Evolutionary conservation across 1,140 invertebrate genomes (phyloP).

Genomic region (Propsilocerus akamusi): DNA sequence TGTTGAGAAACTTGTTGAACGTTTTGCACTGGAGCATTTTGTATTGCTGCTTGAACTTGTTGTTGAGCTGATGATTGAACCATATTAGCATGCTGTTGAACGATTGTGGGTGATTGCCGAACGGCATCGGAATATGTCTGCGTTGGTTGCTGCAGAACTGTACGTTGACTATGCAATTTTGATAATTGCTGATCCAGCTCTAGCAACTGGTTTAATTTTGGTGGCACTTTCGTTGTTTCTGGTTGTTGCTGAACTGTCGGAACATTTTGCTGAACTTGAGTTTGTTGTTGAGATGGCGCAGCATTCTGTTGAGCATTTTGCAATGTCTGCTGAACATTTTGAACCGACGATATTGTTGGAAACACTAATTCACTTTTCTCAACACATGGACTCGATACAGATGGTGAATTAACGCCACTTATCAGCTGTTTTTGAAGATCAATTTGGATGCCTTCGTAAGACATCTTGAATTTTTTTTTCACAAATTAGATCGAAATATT

Average conservation of each 20-base stretch:
- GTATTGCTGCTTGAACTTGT: not conserved
- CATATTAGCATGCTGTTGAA: not conserved
- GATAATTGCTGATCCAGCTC: not conserved
- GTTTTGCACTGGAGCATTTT: not conserved
- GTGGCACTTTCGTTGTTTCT: not conserved
- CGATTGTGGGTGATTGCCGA: not conserved
- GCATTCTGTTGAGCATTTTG: not conserved
- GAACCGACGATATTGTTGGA: too few relatives aligned
- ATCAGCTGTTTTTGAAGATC: not conserved
- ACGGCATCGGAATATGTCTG: not conserved
- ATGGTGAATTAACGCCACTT: not conserved
- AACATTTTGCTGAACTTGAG: not conserved
- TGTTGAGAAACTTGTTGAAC: not conserved
- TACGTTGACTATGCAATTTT: slow-evolving; percentile 3
- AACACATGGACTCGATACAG: not conserved
- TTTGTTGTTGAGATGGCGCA: not conserved
- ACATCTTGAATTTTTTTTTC: too few relatives aligned
- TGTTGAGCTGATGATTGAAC: not conserved
- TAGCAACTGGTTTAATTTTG: not conserved
- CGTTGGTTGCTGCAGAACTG: slow-evolving; percentile 9
- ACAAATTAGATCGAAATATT: not conserved
- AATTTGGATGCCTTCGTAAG: not conserved
- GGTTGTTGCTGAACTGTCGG: not conserved
- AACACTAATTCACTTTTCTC: not conserved
- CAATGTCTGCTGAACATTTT: not conserved